phyloP scores from a whole-genome alignment of 2,888 invertebrate genomes.

The Taphrorychus bicolor region DNA sequence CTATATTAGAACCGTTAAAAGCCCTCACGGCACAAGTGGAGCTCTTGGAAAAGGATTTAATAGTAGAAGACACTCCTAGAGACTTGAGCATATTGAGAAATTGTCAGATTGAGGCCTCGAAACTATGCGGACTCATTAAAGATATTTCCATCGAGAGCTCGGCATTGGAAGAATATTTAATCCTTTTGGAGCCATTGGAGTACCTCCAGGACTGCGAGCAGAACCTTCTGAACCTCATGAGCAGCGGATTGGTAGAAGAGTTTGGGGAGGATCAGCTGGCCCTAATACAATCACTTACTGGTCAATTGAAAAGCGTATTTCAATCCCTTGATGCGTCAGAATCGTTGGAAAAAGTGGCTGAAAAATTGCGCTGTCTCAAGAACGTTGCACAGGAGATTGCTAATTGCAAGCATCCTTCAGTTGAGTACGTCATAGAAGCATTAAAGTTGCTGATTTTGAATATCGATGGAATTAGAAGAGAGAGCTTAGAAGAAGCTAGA shows the following conservation, averaged over 20 bases:
- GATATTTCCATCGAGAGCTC: conserved; percentile 26
- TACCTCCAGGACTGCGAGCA: conserved; percentile 41
- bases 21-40: conserved; percentile 44
- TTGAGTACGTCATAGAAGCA: conserved; percentile 42
- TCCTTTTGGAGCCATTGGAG: conserved; percentile 40
- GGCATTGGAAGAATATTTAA: conserved; percentile 15
- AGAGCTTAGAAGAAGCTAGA: too few relatives aligned
- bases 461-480: conserved; percentile 22
- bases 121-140: conserved; percentile 36
- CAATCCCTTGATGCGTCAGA: conserved; percentile 23
- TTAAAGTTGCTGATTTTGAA: conserved; percentile 42
- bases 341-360: background rate
- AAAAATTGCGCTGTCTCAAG: conserved; percentile 11
- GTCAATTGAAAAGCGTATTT: conserved; percentile 27
- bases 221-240: conserved; percentile 38
- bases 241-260: conserved; percentile 17
- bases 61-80: background rate
- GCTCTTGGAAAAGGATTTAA: conserved; percentile 35
- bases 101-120: conserved; percentile 33
- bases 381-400: conserved; percentile 1
- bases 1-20: conserved; percentile 44
- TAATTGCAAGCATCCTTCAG: conserved; percentile 6
- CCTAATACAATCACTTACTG: conserved; percentile 15
- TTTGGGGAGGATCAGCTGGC: conserved; percentile 18
- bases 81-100: conserved; percentile 28